Evolutionary conservation across 2,113 vertebrate genomes (phyloP), one percentile per base, ranked within the genome.

Genomic region (Axis porcinus): DNA sequence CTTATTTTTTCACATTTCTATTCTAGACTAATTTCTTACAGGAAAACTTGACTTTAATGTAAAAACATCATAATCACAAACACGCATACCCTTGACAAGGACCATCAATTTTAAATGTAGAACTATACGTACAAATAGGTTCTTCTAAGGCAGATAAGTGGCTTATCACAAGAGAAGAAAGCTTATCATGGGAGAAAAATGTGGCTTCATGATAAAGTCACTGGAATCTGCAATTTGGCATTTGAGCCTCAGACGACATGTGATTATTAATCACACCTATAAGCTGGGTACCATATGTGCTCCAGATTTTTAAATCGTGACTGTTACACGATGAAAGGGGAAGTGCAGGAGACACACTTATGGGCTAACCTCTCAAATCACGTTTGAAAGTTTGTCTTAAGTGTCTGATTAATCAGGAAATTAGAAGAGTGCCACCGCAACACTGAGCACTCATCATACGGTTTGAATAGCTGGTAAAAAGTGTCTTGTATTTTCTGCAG

Each of bases 141-240:
- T 85, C 94, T 81, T 89, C 58, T 55, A 88, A 74, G 64, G 21
- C 55, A 90, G 89, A 93, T 76, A 89, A 84, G 81, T 79, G 55
- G 82, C 74, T 94, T 85, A 79, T 85, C 64, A 91, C 30, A 78
- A 10, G 52, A 55, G 47, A 57, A 64, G 94, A 89, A 86, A 89
- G 86, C 70, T 94, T 94, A 90, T 84, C 94, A 91, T 43, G 78
- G 17, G 36, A 79, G 81, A 83, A 86, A 93, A 96, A 85, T 85
- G 27, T 43, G 30, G 64, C 76, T 94, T 83, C 45, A 27, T 91
- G 64, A 94, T 92, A 81, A 92, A 90, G 30, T 87, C 91, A 79
- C 36, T 74, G 10, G 33, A 45, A 76, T 78, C 89, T 96, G 47
- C 86, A 33, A 88, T 64, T 55, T 97, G 94, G 43, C 86, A 78